Evolutionary conservation across 2,888 invertebrate species (phyloP).

Genomic region (Tachina grossa): DNA sequence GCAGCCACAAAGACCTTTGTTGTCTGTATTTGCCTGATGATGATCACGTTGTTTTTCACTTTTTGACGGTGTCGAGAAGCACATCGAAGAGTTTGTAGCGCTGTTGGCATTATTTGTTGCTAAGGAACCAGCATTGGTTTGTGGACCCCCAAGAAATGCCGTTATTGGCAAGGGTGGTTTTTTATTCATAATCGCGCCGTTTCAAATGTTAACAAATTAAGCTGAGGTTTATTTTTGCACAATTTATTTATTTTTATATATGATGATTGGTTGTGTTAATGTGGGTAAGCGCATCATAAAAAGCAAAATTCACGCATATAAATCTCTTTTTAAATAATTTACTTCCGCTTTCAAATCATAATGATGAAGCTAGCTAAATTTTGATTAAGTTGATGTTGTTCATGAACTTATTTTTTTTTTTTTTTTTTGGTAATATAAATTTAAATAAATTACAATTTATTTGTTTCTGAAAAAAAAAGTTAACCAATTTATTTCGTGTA

Average conservation of each 20-base stretch:
- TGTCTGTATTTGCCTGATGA: slow-evolving; percentile 71
- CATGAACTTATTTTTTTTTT: slow-evolving; percentile 30
- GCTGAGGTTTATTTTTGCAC: slow-evolving; percentile 41
- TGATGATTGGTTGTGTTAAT: not conserved
- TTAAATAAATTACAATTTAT: slow-evolving; percentile 34
- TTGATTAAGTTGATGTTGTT: slow-evolving; percentile 15
- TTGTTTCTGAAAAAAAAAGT: not conserved
- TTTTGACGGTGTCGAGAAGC: slow-evolving; percentile 74
- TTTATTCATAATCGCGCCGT: slow-evolving; percentile 79
- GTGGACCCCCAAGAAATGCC: slow-evolving; percentile 77
- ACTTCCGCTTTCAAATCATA: slow-evolving; percentile 37
- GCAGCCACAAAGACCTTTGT: slow-evolving; percentile 81
- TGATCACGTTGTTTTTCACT: slow-evolving; percentile 80
- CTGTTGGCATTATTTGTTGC: slow-evolving; percentile 69
- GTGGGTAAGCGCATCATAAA: slow-evolving; percentile 15
- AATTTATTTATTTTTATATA: not conserved
- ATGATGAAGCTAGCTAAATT: slow-evolving; percentile 12
- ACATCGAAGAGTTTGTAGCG: slow-evolving; percentile 71
- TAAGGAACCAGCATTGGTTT: slow-evolving; percentile 68
- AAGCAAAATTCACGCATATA: not conserved
- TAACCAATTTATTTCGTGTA: slow-evolving; percentile 24
- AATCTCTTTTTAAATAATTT: slow-evolving; percentile 25
- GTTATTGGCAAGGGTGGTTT: slow-evolving; percentile 81
- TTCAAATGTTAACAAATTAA: slow-evolving; percentile 45
- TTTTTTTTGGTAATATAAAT: slow-evolving; percentile 25